Evolutionary conservation across 2,797 vertebrate genomes (phyloP).

Genomic region (Novumbra hubbsi): DNA sequence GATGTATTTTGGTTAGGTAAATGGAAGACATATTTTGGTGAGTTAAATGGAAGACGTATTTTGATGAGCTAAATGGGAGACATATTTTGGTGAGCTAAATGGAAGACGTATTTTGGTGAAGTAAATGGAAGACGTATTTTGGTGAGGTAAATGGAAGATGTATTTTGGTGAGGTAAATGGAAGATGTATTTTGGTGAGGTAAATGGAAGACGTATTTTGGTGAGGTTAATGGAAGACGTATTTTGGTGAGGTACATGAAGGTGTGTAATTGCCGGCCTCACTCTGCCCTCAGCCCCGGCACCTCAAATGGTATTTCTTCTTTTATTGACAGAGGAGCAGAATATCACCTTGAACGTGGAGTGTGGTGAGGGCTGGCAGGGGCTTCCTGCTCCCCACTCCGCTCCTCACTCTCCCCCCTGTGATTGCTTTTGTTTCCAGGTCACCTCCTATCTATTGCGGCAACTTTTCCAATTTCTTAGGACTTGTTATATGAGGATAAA

Average conservation of each 20-base stretch:
- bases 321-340: conserved; percentile 71
- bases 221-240: too few relatives aligned
- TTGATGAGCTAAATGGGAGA: too few relatives aligned
- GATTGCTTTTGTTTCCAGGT: conserved; percentile 83
- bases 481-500: conserved; percentile 76
- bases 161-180: conserved; percentile 15
- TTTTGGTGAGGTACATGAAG: conserved; percentile 58
- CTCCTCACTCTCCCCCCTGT: conserved; percentile 58
- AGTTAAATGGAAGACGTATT: too few relatives aligned
- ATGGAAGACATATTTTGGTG: too few relatives aligned
- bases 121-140: conserved; percentile 14
- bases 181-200: too few relatives aligned
- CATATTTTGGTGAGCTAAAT: too few relatives aligned
- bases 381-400: conserved; percentile 43
- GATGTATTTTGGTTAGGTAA: too few relatives aligned
- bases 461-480: conserved; percentile 85
- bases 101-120: too few relatives aligned
- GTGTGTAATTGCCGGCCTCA: conserved; percentile 69
- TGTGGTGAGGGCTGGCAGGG: conserved; percentile 14
- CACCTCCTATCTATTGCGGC: conserved; percentile 77
- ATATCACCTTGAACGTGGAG: conserved; percentile 59
- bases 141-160: conserved; percentile 13
- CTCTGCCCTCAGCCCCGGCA: conserved; percentile 58
- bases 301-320: conserved; percentile 68
- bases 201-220: too few relatives aligned